These are phyloP conservation scores for Pissodes strobi DNA, from an alignment of 1,140 invertebrate genomes.

Conservation along the genomic window DNA sequence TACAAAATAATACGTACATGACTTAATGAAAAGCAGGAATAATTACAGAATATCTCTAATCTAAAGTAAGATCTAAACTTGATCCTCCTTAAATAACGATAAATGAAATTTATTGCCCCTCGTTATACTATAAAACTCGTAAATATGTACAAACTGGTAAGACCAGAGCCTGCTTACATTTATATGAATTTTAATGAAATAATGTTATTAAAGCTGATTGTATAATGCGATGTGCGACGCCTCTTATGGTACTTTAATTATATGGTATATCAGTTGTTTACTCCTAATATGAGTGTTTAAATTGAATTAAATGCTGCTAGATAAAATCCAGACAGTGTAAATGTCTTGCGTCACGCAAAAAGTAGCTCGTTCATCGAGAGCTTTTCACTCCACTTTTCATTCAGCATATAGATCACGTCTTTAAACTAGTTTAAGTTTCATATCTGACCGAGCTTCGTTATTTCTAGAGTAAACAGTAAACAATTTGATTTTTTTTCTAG, in stretches of 20 bases:
- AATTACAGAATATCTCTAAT: background rate
- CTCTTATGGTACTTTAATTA: constrained; percentile 33
- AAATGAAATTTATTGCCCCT: constrained; percentile 1
- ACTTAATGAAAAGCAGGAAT: too few relatives aligned
- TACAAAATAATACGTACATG: too few relatives aligned
- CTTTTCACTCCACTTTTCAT: background rate
- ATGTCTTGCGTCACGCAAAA: constrained; percentile 46
- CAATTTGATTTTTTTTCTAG: too few relatives aligned
- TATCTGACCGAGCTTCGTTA: too few relatives aligned
- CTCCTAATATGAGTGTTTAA: constrained; percentile 29
- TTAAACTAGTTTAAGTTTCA: too few relatives aligned
- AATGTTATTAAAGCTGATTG: constrained; percentile 33
- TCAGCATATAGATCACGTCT: background rate
- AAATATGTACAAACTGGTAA: constrained; percentile 20
- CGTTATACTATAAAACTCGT: constrained; percentile 2
- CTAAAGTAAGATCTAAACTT: constrained; percentile 18
- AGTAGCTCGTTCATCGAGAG: background rate
- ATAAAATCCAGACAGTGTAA: constrained; percentile 54
- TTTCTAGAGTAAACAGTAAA: too few relatives aligned
- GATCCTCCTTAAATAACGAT: constrained; percentile 26
- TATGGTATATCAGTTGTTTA: constrained; percentile 26
- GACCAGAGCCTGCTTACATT: constrained; percentile 17
- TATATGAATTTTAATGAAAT: constrained; percentile 35
- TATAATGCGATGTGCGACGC: constrained; percentile 23
- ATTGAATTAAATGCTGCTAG: constrained; percentile 32